These are phyloP conservation scores for Aplidium turbinatum DNA, from an alignment of 23 tunicate genomes.

Conservation along the genomic window DNA sequence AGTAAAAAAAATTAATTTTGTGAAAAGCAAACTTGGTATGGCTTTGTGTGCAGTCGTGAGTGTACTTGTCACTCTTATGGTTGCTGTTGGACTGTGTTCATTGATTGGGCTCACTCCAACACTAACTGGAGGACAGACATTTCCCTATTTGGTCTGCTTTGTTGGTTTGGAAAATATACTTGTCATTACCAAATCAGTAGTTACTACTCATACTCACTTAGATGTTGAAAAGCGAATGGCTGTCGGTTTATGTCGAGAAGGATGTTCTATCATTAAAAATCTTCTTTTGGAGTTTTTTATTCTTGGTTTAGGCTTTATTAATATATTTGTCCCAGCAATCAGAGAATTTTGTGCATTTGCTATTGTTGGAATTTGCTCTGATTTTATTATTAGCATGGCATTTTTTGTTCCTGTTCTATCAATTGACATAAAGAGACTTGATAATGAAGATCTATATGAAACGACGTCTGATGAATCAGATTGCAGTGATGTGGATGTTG, in stretches of 20 bases:
- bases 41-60: slow-evolving; percentile 87
- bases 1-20: slow-evolving; percentile 87
- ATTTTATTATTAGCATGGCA: slow-evolving; percentile 77
- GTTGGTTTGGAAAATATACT: slow-evolving; percentile 83
- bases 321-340: slow-evolving; percentile 67
- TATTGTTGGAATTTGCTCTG: slow-evolving; percentile 73
- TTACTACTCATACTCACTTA: slow-evolving; percentile 66
- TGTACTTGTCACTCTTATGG: slow-evolving; percentile 78
- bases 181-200: slow-evolving; percentile 92
- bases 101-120: slow-evolving; percentile 85
- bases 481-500: neutral
- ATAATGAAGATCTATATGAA: slow-evolving; percentile 63
- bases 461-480: too few relatives aligned
- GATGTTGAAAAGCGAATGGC: slow-evolving; percentile 81
- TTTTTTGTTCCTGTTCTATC: slow-evolving; percentile 89
- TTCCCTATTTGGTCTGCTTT: slow-evolving; percentile 80
- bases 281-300: slow-evolving; percentile 63
- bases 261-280: slow-evolving; percentile 76
- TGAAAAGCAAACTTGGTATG: slow-evolving; percentile 95
- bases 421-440: slow-evolving; percentile 80
- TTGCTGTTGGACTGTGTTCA: slow-evolving; percentile 87
- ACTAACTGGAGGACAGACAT: slow-evolving; percentile 80
- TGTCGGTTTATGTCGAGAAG: slow-evolving; percentile 76
- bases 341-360: slow-evolving; percentile 94
- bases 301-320: slow-evolving; percentile 66